Evolutionary conservation across 37 sponge, comb jelly and placozoan genomes (phyloP).

Genomic region (Hexactinellida sp.): DNA sequence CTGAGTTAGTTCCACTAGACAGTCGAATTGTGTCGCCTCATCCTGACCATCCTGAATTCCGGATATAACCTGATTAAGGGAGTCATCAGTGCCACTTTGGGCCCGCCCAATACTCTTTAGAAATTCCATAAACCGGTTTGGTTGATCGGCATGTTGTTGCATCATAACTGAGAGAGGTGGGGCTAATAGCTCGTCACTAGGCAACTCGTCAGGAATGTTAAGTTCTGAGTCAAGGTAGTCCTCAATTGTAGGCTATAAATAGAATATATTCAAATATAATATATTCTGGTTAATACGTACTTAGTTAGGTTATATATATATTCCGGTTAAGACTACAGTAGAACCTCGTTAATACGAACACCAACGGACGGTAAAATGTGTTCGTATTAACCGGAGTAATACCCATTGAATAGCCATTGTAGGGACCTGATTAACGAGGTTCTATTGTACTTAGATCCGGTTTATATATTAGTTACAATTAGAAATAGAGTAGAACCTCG

Average conservation of each 20-base stretch:
- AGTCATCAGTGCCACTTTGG: not conserved
- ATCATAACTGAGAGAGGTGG: not conserved
- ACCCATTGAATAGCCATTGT: too few species aligned
- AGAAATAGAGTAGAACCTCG: too few species aligned
- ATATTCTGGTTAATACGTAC: too few species aligned
- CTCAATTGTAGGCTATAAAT: not conserved
- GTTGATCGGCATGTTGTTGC: not conserved
- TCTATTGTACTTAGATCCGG: too few species aligned
- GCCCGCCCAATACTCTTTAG: not conserved
- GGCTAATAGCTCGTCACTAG: not conserved
- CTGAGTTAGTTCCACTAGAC: slow-evolving; percentile 5
- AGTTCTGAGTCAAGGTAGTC: not conserved
- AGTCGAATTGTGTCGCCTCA: not conserved
- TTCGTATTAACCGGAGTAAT: too few species aligned
- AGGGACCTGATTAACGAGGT: too few species aligned
- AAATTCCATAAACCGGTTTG: not conserved
- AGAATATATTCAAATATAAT: too few species aligned
- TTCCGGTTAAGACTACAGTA: too few species aligned
- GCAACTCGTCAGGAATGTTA: not conserved
- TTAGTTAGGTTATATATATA: too few species aligned
- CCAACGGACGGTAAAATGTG: too few species aligned
- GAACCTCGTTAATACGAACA: too few species aligned
- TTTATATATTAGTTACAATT: too few species aligned
- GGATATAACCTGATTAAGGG: not conserved
- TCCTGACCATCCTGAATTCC: not conserved